A percentile compares a stretch with the other conserved stretches of the same genome.
Conservation (phyloP, 2,113 vertebrate species). For the Nothocercus julius region DNA sequence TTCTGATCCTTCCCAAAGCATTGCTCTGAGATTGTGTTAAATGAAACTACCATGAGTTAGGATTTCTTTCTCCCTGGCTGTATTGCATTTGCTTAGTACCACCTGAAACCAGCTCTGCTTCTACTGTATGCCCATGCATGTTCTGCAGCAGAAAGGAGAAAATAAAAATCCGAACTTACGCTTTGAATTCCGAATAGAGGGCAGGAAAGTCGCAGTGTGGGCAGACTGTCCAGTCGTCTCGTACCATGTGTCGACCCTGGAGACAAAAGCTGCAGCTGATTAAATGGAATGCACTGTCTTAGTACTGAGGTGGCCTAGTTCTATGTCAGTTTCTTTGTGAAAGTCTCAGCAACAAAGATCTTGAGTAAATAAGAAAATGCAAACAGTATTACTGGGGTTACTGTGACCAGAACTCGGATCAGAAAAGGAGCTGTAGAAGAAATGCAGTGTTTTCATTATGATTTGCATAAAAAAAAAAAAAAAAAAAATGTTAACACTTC, state of each 20-base stretch:
- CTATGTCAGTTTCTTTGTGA: accelerated
- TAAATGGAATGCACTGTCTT: accelerated
- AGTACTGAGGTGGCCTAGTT: accelerated
- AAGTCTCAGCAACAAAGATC: background rate
- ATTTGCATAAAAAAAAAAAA: background rate
- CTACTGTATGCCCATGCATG: background rate
- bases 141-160: background rate
- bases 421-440: background rate
- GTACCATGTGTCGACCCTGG: slow-evolving; percentile 94
- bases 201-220: slow-evolving; percentile 93
- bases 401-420: background rate
- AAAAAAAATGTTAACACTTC: background rate
- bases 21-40: accelerated
- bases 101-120: background rate
- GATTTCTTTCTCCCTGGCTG: background rate
- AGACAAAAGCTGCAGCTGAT: background rate
- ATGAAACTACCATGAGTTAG: background rate
- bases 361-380: background rate
- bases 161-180: slow-evolving; percentile 79
- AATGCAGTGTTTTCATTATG: background rate
- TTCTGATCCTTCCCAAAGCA: background rate
- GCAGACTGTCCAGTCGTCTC: slow-evolving; percentile 92
- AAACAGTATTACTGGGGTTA: background rate
- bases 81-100: background rate
- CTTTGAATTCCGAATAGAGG: slow-evolving; percentile 87